Base-by-base conservation (phyloP, 2,888 invertebrate species). In the Lepidocyrtinus sp. region DNA sequence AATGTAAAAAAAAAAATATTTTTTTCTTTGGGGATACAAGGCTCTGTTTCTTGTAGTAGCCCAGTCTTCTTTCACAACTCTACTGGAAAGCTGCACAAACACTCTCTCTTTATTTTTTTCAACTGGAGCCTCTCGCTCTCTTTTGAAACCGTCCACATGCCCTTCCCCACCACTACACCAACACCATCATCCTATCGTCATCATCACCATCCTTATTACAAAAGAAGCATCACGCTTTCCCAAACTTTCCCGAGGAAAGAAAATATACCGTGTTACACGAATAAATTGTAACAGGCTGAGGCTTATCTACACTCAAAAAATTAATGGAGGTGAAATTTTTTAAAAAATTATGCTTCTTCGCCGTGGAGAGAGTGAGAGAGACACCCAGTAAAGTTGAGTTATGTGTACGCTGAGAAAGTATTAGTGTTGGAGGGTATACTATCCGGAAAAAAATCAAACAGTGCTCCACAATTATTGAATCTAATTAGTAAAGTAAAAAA, bases 121-220 rank as follows among this genome's bases (percentile, higher is more conserved):
- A 69, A 81, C 81, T 81, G 76, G 81, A 81, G 81, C 81, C 81
- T 72, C 71, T 81, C 75, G 81, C 81, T 81, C 81, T 81, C 81
- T 76, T 59, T 76, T 81, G 76, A 76, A 81, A 81, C 81, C 81
- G 81, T 81, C 81, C 81, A 81, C 81, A 81, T 81, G 81, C 81
- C 81, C 81, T 81, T 81, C 81, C 81, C 81, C 76, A 81, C 64
- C 62, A 65, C 65, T 21, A 36, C 63, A 55, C 59, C 7, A 59
- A 19, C 59, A 59, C 64, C 76, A 71, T 76, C 63, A 55, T 65
- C 76, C 25, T 68, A 19, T 68, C 59, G 62, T 75, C 75, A 62
- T 68, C 55, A 36, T 59, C 36, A 24, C 45, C 68, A 61, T 61
- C 46, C 21, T 46, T 9, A 27, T 36, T 22, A 59, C 22, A 59